Evolutionary conservation across 2,113 vertebrate species (phyloP).

Genomic region (Choloepus hoffmanni): DNA sequence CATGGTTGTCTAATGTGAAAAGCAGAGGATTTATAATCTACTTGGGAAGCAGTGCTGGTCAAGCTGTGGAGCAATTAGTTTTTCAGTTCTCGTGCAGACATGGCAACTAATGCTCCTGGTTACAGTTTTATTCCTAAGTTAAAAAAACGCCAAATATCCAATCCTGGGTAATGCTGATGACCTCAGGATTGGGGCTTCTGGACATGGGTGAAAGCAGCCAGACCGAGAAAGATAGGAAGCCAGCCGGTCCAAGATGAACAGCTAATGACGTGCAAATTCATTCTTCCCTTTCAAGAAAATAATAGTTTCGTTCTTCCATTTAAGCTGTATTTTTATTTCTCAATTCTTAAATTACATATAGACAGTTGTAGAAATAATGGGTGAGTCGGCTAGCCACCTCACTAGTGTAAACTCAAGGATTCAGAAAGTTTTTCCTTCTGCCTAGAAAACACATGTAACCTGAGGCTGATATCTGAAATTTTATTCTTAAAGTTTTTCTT

Average conservation of each 20-base stretch:
- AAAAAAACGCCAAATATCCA: background rate
- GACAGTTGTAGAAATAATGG: background rate
- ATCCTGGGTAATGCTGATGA: background rate
- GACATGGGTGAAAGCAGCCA: background rate
- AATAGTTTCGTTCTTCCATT: background rate
- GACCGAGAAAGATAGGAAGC: background rate
- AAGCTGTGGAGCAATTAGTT: background rate
- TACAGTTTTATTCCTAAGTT: background rate
- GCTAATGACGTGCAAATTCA: background rate
- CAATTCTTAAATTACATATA: background rate
- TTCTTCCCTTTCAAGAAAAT: slow-evolving; percentile 36
- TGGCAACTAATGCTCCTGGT: background rate
- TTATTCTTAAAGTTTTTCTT: background rate
- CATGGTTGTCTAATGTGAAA: background rate
- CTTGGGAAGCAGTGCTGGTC: background rate
- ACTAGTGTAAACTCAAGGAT: background rate
- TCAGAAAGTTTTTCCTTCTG: background rate
- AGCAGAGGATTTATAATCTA: background rate
- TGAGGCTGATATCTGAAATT: background rate
- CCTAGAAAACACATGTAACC: background rate
- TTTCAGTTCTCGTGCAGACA: background rate
- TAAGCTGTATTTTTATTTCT: background rate
- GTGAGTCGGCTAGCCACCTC: background rate
- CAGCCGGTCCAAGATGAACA: background rate
- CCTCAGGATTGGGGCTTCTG: background rate